phyloP scores from a whole-genome alignment of 2,888 invertebrate genomes.

The Melangyna quadrimaculata region DNA sequence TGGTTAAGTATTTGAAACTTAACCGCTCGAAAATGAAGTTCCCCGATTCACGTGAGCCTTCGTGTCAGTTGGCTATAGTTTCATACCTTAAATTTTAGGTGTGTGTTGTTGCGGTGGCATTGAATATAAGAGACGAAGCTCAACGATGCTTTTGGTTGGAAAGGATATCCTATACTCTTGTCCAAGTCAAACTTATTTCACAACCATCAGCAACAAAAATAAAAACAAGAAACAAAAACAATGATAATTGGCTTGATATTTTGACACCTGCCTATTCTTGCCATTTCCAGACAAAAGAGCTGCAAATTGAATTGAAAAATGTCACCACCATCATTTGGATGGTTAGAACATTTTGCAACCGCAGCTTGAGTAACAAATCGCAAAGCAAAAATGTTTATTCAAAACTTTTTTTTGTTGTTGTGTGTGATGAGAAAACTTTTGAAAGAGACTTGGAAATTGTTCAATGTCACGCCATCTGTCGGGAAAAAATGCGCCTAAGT shows the following conservation, averaged over 20 bases:
- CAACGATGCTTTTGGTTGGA: conserved; percentile 5
- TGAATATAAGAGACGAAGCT: conserved; percentile 19
- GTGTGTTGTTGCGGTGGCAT: conserved; percentile 31
- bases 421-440: conserved; percentile 35
- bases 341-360: background rate
- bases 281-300: conserved; percentile 13
- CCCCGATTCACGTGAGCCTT: conserved; percentile 64
- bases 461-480: conserved; percentile 64
- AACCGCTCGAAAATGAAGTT: conserved; percentile 65
- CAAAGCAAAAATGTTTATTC: background rate
- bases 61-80: conserved; percentile 62
- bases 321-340: background rate
- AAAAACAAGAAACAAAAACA: background rate
- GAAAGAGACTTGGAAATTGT: conserved; percentile 55
- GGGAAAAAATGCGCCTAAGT: conserved; percentile 15
- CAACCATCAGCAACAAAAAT: background rate
- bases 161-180: conserved; percentile 8
- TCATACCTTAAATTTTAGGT: conserved; percentile 38
- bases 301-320: conserved; percentile 39
- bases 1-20: conserved; percentile 62
- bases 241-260: conserved; percentile 18
- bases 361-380: background rate
- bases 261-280: conserved; percentile 29
- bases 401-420: conserved; percentile 13
- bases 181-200: conserved; percentile 13